Evolutionary conservation across 2,888 invertebrate genomes (phyloP).

Genomic region (Luperina nickerlii): DNA sequence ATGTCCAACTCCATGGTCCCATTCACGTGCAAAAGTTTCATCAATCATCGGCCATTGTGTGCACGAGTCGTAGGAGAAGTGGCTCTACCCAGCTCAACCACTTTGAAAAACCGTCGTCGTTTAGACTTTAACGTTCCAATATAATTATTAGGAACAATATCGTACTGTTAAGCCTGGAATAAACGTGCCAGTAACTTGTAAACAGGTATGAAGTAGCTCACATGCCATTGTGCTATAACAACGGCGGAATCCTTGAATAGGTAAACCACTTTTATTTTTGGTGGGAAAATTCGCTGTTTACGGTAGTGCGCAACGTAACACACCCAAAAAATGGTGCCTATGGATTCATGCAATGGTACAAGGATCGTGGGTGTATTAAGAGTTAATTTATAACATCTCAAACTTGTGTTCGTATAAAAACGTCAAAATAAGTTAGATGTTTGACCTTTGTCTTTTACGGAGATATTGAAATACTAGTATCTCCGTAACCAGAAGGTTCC

Average conservation of each 20-base stretch:
- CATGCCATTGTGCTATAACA: neutral
- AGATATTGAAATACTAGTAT: neutral
- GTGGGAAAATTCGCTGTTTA: neutral
- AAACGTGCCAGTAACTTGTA: neutral
- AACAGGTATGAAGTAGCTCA: neutral
- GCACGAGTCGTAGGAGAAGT: conserved; percentile 33
- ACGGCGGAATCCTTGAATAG: too few species aligned
- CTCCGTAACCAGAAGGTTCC: neutral
- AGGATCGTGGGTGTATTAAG: neutral
- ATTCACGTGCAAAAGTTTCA: conserved; percentile 50
- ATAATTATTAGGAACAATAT: conserved; percentile 20
- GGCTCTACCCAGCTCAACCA: conserved; percentile 13
- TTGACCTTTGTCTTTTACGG: neutral
- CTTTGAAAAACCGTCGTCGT: conserved; percentile 9
- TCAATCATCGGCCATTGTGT: conserved; percentile 59
- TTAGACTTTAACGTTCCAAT: conserved; percentile 13
- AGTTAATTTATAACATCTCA: neutral
- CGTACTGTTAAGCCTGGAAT: neutral
- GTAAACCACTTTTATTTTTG: neutral
- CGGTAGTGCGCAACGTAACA: neutral
- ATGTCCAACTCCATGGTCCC: conserved; percentile 32
- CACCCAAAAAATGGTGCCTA: neutral
- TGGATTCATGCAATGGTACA: neutral
- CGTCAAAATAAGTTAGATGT: neutral
- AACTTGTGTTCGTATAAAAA: neutral